A percentile compares a stretch with the other conserved stretches of the same genome.
phyloP scores from a whole-genome alignment of 2,888 invertebrate genomes.

The Clistopyga incitator region DNA sequence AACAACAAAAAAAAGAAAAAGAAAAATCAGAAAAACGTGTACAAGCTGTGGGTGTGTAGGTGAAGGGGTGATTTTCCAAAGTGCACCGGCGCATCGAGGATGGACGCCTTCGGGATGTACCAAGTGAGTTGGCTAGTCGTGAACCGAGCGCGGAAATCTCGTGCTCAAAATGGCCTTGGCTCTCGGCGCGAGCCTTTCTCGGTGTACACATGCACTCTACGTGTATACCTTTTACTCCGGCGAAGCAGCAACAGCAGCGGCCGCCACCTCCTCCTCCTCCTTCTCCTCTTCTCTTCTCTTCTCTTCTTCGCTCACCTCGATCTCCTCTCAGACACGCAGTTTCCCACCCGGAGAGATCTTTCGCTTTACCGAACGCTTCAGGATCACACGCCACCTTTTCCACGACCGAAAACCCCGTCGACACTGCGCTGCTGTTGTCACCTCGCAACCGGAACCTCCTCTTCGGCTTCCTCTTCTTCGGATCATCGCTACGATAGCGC shows the following conservation, averaged over 20 bases:
- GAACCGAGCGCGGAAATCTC: slow-evolving; percentile 69
- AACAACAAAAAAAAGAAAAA: slow-evolving; percentile 18
- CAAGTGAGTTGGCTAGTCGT: slow-evolving; percentile 79
- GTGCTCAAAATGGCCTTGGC: slow-evolving; percentile 79
- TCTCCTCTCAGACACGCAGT: slow-evolving; percentile 34
- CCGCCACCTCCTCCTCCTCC: background rate
- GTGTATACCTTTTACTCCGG: slow-evolving; percentile 14
- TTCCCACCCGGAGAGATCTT: slow-evolving; percentile 38
- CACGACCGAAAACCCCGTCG: background rate
- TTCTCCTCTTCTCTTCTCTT: slow-evolving; percentile 10
- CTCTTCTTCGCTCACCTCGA: slow-evolving; percentile 32
- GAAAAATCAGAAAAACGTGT: slow-evolving; percentile 25
- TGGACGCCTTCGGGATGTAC: slow-evolving; percentile 83
- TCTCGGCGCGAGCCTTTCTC: slow-evolving; percentile 71
- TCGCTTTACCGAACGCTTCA: background rate
- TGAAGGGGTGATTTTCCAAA: slow-evolving; percentile 12
- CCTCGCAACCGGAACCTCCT: background rate
- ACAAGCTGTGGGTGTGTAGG: slow-evolving; percentile 1
- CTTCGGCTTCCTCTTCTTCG: background rate
- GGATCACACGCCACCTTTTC: background rate
- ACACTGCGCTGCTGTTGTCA: background rate
- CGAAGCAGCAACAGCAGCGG: background rate
- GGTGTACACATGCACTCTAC: slow-evolving; percentile 54
- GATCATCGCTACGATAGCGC: slow-evolving; percentile 37
- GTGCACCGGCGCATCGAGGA: slow-evolving; percentile 70